Base-by-base conservation (phyloP, 2,888 invertebrate genomes). In the Cacoxenus indagator region DNA sequence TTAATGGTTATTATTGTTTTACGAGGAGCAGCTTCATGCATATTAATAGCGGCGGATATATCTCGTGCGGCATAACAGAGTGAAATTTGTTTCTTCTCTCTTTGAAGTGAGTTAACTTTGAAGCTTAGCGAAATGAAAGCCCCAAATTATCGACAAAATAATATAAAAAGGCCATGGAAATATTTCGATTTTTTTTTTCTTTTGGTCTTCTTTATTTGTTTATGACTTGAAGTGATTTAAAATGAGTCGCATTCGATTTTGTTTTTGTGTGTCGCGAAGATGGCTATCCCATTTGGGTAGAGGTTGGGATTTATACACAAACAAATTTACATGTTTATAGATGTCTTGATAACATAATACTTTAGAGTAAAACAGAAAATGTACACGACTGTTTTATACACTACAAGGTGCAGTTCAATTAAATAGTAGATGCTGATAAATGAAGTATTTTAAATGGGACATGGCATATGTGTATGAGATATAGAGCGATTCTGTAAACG, bases 121-220 rank as follows among this genome's bases (percentile, higher is more conserved):
- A 57, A 26, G 57, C 27, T 24, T 26, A 29, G 29, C 57, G 29
- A 57, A 57, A 8, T 57, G 57, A 57, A 29, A 8, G 29, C 24
- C n/a, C 27, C n/a, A 57, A 57, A 57, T 57, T 26, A 29, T 57
- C 57, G 6, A 26, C 26, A 31, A 54, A 26, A 54, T 54, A 54
- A 51, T 51, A 57, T 29, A 29, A 29, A 11, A 29, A 57, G 19
- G 19, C 14, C 8, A n/a, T 29, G 26, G 26, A 57, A 57, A 57
- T 57, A 29, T 57, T 54, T n/a, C n/a, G n/a, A n/a, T n/a, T n/a
- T n/a, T n/a, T n/a, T n/a, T n/a, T n/a, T n/a, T n/a, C n/a, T n/a
- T n/a, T n/a, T n/a, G n/a, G n/a, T n/a, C n/a, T n/a, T n/a, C n/a
- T n/a, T 57, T 57, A 57, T 29, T 57, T 57, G 27, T n/a, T 29